Conservation (phyloP, 2,113 vertebrate species). For the Tupaia chinensis region DNA sequence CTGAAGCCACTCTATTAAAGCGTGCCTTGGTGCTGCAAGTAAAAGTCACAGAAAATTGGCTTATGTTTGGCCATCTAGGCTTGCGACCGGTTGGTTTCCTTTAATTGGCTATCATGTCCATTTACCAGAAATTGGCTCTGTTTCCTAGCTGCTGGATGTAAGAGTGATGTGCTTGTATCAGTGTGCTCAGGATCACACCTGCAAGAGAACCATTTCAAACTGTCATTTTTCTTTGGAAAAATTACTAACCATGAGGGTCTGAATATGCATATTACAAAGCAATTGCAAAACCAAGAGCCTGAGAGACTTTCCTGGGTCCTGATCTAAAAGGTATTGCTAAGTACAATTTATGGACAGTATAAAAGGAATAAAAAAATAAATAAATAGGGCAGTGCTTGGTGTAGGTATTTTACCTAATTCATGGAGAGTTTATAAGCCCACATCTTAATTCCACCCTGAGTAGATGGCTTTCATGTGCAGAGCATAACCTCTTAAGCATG, state of each 20-base stretch:
- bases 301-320: conserved; percentile 34
- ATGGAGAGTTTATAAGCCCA: conserved; percentile 30
- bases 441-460: neutral
- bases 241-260: neutral
- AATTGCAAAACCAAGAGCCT: neutral
- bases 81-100: conserved; percentile 41
- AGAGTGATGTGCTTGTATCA: neutral
- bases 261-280: neutral
- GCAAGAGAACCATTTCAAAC: neutral
- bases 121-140: conserved; percentile 38
- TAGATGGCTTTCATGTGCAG: conserved; percentile 44
- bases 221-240: conserved; percentile 6
- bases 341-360: conserved; percentile 35
- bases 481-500: conserved; percentile 20
- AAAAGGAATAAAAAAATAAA: conserved; percentile 42
- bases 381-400: neutral
- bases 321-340: neutral
- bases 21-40: neutral
- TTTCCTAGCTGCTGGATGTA: conserved; percentile 11
- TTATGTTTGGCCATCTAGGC: neutral
- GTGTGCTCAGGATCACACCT: neutral
- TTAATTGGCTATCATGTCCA: conserved; percentile 22
- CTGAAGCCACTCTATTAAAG: conserved; percentile 33
- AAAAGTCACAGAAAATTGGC: conserved; percentile 35
- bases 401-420: conserved; percentile 31